Conservation (phyloP, 30 jellyfish, hydroid and myxozoan genomes). For the Hydractinia echinata region DNA sequence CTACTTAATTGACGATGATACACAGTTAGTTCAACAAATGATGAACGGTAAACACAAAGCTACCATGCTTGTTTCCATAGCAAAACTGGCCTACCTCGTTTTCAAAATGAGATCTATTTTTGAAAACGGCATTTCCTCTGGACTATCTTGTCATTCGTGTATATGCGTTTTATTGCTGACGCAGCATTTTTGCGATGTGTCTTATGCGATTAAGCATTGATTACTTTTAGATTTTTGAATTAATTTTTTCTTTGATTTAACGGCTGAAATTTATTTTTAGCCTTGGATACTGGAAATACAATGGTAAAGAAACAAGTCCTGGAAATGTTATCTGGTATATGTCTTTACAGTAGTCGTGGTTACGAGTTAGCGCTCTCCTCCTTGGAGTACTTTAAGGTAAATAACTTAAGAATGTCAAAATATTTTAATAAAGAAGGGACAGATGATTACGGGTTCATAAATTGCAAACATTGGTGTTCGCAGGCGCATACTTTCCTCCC, state of each 20-base stretch:
- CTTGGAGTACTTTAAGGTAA: constrained; percentile 69
- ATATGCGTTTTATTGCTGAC: too few relatives aligned
- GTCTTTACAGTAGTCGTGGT: constrained; percentile 71
- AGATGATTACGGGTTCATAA: too few relatives aligned
- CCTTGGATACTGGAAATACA: constrained; percentile 80
- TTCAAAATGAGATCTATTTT: too few relatives aligned
- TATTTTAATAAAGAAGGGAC: too few relatives aligned
- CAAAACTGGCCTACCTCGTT: neutral
- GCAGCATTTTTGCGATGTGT: too few relatives aligned
- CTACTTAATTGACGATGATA: constrained; percentile 37
- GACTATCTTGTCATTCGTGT: too few relatives aligned
- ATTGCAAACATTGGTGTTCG: too few relatives aligned
- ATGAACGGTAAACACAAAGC: neutral
- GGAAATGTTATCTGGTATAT: constrained; percentile 79
- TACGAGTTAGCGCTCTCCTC: constrained; percentile 65
- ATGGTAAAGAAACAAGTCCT: constrained; percentile 90
- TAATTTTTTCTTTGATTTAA: neutral
- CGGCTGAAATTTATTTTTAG: constrained; percentile 32
- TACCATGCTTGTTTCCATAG: neutral
- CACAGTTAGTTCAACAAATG: constrained; percentile 47
- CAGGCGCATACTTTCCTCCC: too few relatives aligned
- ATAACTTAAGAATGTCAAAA: too few relatives aligned
- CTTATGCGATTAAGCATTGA: neutral
- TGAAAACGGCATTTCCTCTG: too few relatives aligned
- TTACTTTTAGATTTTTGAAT: neutral